A percentile compares a stretch with the other conserved stretches of the same genome.
phyloP scores from a whole-genome alignment of 2,888 invertebrate genomes.

The Pseudolycoriella hygida region DNA sequence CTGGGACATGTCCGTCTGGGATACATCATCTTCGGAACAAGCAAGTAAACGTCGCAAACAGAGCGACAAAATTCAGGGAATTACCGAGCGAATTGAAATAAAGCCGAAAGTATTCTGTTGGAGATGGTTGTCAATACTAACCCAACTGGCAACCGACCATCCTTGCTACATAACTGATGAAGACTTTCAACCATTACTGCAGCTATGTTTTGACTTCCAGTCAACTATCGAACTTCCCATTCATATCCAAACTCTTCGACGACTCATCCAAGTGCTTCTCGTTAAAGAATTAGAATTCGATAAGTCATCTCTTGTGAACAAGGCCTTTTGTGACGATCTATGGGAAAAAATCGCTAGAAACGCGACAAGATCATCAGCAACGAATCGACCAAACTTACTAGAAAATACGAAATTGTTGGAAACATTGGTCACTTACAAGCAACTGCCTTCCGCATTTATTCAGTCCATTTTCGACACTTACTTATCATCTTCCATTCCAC shows the following conservation, averaged over 20 bases:
- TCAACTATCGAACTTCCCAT: slow-evolving; percentile 3
- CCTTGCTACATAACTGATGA: not conserved
- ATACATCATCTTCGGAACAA: not conserved
- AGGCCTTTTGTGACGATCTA: slow-evolving; percentile 4
- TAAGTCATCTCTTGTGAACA: not conserved
- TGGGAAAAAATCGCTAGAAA: slow-evolving; percentile 7
- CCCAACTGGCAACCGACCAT: no score
- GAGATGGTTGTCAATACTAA: slow-evolving; percentile 1
- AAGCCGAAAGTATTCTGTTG: slow-evolving; percentile 2
- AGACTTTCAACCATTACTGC: slow-evolving; percentile 18
- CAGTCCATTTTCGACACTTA: slow-evolving; percentile 1
- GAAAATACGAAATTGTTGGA: slow-evolving; percentile 6
- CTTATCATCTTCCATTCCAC: slow-evolving; percentile 1
- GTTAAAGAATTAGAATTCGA: slow-evolving; percentile 3
- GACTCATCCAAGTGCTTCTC: slow-evolving; percentile 2
- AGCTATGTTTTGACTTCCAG: slow-evolving; percentile 11
- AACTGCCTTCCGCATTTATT: slow-evolving; percentile 4
- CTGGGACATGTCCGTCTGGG: no score
- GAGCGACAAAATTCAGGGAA: slow-evolving; percentile 1
- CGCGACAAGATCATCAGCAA: slow-evolving; percentile 4
- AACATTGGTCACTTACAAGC: slow-evolving; percentile 4
- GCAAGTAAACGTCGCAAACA: slow-evolving; percentile 1
- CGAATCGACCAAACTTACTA: slow-evolving; percentile 2
- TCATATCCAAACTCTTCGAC: slow-evolving; percentile 3
- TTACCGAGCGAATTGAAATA: slow-evolving; percentile 3